Percentiles rank a stretch among this genome's conserved stretches.
These are phyloP conservation scores for Brachystomella parvula DNA, from an alignment of 1,140 invertebrate species.

Conservation along the genomic window DNA sequence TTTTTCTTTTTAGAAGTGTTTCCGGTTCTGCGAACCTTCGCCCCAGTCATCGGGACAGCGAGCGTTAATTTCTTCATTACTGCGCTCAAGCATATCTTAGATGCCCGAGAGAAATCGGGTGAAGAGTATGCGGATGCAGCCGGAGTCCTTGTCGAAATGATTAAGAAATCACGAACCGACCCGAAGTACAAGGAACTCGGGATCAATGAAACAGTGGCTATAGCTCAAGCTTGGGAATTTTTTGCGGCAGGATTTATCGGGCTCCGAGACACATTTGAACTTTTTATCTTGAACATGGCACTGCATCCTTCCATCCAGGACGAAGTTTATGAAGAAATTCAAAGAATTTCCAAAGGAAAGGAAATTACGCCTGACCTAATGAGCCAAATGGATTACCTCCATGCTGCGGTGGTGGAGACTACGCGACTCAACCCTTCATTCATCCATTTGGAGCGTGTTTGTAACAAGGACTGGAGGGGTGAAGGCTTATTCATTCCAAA, in stretches of 20 bases:
- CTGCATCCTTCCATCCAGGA: conserved; percentile 36
- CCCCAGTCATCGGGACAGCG: conserved; percentile 13
- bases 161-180: conserved; percentile 2
- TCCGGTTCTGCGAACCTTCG: conserved; percentile 20
- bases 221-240: conserved; percentile 38
- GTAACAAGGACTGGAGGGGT: conserved; percentile 43
- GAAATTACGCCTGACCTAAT: conserved; percentile 28
- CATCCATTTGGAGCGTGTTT: conserved; percentile 24
- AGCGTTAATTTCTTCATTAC: conserved; percentile 13
- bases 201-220: conserved; percentile 27
- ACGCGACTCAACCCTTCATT: conserved; percentile 25
- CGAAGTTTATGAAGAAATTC: conserved; percentile 35
- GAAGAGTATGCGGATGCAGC: conserved; percentile 16
- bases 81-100: conserved; percentile 18
- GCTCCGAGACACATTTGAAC: conserved; percentile 36
- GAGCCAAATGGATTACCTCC: conserved; percentile 30
- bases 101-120: conserved; percentile 8
- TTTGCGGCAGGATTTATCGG: conserved; percentile 37
- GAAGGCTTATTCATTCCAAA: conserved; percentile 39
- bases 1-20: conserved; percentile 23
- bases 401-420: conserved; percentile 33
- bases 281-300: conserved; percentile 32
- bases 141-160: conserved; percentile 16
- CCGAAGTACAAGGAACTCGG: conserved; percentile 22
- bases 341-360: conserved; percentile 28